Conservation (phyloP, 2,113 vertebrate genomes). For the Cheilinus undulatus region DNA sequence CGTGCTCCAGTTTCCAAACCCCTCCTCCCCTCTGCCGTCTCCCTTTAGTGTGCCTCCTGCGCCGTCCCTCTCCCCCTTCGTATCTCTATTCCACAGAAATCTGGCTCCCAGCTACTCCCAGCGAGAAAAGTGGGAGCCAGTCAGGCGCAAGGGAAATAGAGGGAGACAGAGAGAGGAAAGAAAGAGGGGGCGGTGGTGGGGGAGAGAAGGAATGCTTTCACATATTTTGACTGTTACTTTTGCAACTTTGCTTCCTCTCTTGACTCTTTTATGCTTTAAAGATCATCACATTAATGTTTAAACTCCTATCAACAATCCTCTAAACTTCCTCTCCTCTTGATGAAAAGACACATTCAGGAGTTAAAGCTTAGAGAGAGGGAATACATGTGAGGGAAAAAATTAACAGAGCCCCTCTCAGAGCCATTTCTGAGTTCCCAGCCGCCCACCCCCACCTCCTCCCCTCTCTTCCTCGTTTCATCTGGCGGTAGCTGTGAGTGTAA, state of each 20-base stretch:
- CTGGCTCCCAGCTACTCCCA: slow-evolving; percentile 79
- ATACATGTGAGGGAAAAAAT: slow-evolving; percentile 30
- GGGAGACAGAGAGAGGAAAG: slow-evolving; percentile 58
- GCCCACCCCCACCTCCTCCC: not conserved
- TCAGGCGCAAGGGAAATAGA: slow-evolving; percentile 73
- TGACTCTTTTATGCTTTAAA: slow-evolving; percentile 31
- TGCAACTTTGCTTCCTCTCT: slow-evolving; percentile 71
- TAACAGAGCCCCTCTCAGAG: slow-evolving; percentile 69
- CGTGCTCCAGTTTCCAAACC: slow-evolving; percentile 77
- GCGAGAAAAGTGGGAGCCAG: slow-evolving; percentile 74
- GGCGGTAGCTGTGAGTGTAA: slow-evolving; percentile 77
- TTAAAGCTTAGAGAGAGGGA: slow-evolving; percentile 43
- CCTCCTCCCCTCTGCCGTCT: slow-evolving; percentile 6
- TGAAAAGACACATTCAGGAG: slow-evolving; percentile 63
- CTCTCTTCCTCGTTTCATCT: slow-evolving; percentile 83
- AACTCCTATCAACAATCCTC: slow-evolving; percentile 23
- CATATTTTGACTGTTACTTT: slow-evolving; percentile 76
- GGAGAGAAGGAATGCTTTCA: slow-evolving; percentile 62
- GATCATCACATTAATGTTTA: slow-evolving; percentile 41
- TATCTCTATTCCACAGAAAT: slow-evolving; percentile 83
- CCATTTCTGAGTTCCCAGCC: slow-evolving; percentile 52
- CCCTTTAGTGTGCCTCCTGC: slow-evolving; percentile 74
- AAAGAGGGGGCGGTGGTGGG: slow-evolving; percentile 47
- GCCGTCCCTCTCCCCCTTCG: slow-evolving; percentile 59
- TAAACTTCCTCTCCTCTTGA: not conserved